These are phyloP conservation scores for Artemia franciscana DNA, from an alignment of 1,140 invertebrate species.

Conservation along the genomic window DNA sequence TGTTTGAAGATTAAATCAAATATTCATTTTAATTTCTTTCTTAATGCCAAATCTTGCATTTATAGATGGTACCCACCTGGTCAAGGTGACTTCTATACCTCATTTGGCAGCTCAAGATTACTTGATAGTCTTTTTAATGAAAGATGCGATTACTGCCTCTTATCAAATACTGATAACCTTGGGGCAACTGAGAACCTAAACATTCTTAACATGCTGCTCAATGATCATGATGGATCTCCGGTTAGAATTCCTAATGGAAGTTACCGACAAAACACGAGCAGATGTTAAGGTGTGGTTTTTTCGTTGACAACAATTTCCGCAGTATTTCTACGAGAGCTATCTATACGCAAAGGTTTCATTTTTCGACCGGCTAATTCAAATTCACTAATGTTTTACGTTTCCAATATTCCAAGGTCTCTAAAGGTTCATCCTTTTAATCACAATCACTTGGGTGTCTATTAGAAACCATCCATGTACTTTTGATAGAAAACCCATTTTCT, in stretches of 20 bases:
- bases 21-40: no score
- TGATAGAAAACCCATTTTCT: no score
- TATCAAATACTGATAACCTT: conserved; percentile 98
- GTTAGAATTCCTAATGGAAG: conserved; percentile 98
- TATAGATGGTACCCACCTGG: conserved; percentile 24
- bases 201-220: conserved; percentile 65
- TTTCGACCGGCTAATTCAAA: no score
- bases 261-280: conserved; percentile 94
- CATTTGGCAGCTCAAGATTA: conserved; percentile 80
- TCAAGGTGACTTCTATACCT: conserved; percentile 96
- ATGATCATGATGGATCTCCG: conserved; percentile 26
- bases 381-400: no score
- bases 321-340: no score
- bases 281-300: conserved; percentile 84
- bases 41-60: not conserved
- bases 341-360: no score
- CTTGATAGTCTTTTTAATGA: conserved; percentile 65
- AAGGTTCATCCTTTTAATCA: no score
- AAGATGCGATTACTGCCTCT: conserved; percentile 81
- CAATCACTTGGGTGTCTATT: no score
- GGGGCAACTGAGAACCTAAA: conserved; percentile 93
- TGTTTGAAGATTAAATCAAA: no score
- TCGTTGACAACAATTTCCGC: no score
- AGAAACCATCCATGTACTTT: no score
- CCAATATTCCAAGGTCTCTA: no score